Base-by-base conservation (phyloP, 2,113 vertebrate genomes). In the Ictidomys tridecemlineatus region DNA sequence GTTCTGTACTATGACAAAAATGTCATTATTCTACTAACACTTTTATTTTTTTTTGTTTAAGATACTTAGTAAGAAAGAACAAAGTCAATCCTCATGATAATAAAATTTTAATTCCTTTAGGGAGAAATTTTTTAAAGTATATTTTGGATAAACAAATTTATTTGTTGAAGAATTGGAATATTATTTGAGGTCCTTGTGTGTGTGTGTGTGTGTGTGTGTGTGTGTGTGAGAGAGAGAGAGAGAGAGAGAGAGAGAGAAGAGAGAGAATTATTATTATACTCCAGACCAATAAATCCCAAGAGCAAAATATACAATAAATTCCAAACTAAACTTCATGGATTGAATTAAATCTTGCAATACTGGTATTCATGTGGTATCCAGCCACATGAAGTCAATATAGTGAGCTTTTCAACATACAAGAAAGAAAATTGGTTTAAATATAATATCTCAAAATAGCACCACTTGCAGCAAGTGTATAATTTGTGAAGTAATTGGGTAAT, bases 401-500 rank as follows among this genome's bases (percentile, higher is more conserved):
- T 92, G 89, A 95, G 0, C 77, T 96, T 94, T 93, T 89, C 63
- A 91, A 79, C 39, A 74, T 42, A 77, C 4, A 48, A 76, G 84
- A 42, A 89, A 77, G 90, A 98, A 96, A 85, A 89, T 34, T 69
- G 89, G 42, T 63, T 96, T 95, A 92, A 95, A 61, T 88, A 69
- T 72, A 97, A 53, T 80, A 95, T 95, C 90, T 77, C 91, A 87
- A 94, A 95, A 94, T 92, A 94, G 85, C 65, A 87, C 70, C 86
- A 74, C 91, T 93, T 95, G 89, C 67, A 97, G 70, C 96, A 93
- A 97, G 86, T 87, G 79, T 96, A 91, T 97, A 97, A 95, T 93
- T 61, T 39, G 63, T 95, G 97, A 89, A 95, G 85, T 91, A 97
- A 96, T 91, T 97, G 93, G 95, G 74, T 91, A 95, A 91, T 87